Evolutionary conservation across 2,113 vertebrate species (phyloP).

Genomic region (Albula glossodonta): DNA sequence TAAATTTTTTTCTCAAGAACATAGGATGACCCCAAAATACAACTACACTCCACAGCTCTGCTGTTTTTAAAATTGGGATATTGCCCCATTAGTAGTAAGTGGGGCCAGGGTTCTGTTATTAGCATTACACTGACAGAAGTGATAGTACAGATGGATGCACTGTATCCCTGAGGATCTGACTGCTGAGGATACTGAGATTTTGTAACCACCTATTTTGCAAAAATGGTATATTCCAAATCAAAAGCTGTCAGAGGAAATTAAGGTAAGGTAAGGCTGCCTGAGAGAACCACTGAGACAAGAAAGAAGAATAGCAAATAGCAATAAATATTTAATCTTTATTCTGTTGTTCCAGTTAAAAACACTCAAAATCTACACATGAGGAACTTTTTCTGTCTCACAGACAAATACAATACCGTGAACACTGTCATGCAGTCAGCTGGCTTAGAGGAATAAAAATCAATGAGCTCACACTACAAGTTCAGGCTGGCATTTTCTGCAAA

Average conservation of each 20-base stretch:
- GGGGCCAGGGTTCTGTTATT: no score
- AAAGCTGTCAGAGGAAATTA: not conserved
- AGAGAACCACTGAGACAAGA: not conserved
- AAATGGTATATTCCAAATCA: not conserved
- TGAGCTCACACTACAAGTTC: slow-evolving; percentile 59
- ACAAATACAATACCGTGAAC: slow-evolving; percentile 42
- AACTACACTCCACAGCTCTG: no score
- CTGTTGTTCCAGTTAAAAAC: slow-evolving; percentile 30
- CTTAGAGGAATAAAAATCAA: slow-evolving; percentile 56
- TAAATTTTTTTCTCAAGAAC: no score
- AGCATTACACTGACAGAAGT: no score
- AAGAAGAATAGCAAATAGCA: slow-evolving; percentile 22
- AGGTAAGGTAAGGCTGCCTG: not conserved
- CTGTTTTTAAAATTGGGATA: no score
- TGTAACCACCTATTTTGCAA: not conserved
- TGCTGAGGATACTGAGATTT: not conserved
- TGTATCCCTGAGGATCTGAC: no score
- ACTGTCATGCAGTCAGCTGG: slow-evolving; percentile 44
- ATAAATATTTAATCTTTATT: slow-evolving; percentile 38
- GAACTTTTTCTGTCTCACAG: slow-evolving; percentile 10
- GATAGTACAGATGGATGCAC: no score
- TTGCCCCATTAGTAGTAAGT: no score
- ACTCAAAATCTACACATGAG: not conserved
- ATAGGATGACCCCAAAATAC: no score
- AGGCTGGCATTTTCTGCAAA: slow-evolving; percentile 56